Conservation (phyloP, 2,113 vertebrate genomes). For the Zapornia atra region DNA sequence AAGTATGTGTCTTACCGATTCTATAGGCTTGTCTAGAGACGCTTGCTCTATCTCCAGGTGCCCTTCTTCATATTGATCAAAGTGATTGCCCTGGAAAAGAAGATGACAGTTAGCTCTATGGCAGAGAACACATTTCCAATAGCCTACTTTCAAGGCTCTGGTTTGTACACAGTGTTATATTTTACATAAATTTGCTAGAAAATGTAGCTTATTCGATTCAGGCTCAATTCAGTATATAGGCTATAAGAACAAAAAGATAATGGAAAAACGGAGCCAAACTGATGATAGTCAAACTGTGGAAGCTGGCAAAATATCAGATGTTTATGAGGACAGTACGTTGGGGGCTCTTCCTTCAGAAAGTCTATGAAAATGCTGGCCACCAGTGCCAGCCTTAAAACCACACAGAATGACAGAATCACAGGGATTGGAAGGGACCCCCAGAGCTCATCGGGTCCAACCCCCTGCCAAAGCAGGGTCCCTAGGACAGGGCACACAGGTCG, state of each 20-base stretch:
- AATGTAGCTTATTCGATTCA: background rate
- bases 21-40: constrained; percentile 98
- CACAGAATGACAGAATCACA: no score
- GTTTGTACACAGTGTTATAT: background rate
- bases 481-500: no score
- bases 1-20: constrained; percentile 92
- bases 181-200: background rate
- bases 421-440: no score
- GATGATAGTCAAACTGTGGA: background rate
- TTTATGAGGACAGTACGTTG: background rate
- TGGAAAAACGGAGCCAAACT: background rate
- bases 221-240: background rate
- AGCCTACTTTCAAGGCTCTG: background rate
- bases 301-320: background rate
- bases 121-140: background rate
- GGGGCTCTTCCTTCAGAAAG: background rate
- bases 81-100: constrained; percentile 93
- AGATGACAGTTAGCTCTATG: background rate
- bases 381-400: background rate
- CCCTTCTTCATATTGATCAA: constrained; percentile 99
- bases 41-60: constrained; percentile 99
- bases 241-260: fast-evolving
- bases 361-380: background rate
- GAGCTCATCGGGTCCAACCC: no score
- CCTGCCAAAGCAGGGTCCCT: no score